Evolutionary conservation across 1,140 invertebrate species (phyloP), one percentile per base, ranked within the genome.

Genomic region (Nixonia krombeini): DNA sequence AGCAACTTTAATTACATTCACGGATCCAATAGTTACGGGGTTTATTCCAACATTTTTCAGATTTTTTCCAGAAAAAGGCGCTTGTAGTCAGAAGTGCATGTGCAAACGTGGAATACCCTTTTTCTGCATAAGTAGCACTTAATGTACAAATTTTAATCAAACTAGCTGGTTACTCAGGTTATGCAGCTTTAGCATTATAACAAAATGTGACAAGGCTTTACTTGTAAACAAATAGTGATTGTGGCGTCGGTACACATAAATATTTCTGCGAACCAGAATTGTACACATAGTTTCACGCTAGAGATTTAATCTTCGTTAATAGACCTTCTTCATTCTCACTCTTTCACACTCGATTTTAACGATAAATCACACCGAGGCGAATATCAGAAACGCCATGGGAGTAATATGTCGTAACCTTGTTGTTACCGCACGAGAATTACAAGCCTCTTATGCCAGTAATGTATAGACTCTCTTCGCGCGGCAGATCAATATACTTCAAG

Each of bases 261-360:
- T 59, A 26, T 28, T 59, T 55, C 46, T 42, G 55, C 55, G 41
- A 45, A 53, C 55, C 45, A 55, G 28, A 37, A 55, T 66, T 25
- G 35, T 26, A 13, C 44, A 49, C 44, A 45, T 37, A 59, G 57
- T 61, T 46, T 33, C n/a, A 17, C 10, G 23, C 6, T 10, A 9
- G 15, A 62, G 52, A 68, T 68, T 61, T 45, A 62, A 62, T 68
- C 23, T 33, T 8, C 44, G 41, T 28, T 62, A 57, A 68, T 57
- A 52, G 57, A 28, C 21, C 45, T 31, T 21, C 37, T 49, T 45
- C 47, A 58, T 58, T 53, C 47, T 44, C 29, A n/a, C 53, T 53
- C 52, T 63, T 58, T 63, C 58, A 62, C 53, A 47, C 58, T 46
- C 44, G 46, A 47, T 33, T 47, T 7, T 6, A 28, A 58, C 47